Evolutionary conservation across 2,888 invertebrate species (phyloP).

Genomic region (Melieria omissa): DNA sequence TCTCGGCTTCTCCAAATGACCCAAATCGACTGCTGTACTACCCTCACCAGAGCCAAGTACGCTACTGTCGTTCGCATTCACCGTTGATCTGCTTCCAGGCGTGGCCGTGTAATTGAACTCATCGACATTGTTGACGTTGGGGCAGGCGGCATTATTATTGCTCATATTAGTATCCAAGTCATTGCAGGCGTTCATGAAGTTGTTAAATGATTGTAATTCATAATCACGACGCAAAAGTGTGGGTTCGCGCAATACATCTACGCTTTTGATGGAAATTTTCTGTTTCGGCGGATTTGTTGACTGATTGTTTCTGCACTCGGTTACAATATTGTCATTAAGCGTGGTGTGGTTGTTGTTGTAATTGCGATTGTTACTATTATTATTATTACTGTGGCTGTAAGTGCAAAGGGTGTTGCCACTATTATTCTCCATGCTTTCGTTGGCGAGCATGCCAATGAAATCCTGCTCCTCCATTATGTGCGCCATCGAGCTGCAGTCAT

Average conservation of each 20-base stretch:
- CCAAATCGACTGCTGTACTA: constrained; percentile 7
- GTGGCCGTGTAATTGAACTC: not conserved
- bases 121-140: not conserved
- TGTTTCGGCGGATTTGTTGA: constrained; percentile 49
- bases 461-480: constrained; percentile 29
- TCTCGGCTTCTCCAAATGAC: constrained; percentile 51
- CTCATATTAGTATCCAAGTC: constrained; percentile 27
- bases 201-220: constrained; percentile 46
- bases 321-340: not conserved
- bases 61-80: not conserved
- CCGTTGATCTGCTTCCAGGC: not conserved
- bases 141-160: not conserved
- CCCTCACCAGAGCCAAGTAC: not conserved
- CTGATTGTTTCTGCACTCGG: constrained; percentile 8
- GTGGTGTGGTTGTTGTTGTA: not conserved
- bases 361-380: constrained; percentile 18
- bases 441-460: constrained; percentile 6
- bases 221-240: constrained; percentile 56
- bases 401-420: not conserved
- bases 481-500: constrained; percentile 41
- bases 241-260: constrained; percentile 63
- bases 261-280: constrained; percentile 65
- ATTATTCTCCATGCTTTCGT: not conserved
- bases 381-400: constrained; percentile 15
- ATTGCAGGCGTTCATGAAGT: constrained; percentile 29